A percentile compares a stretch with the other conserved stretches of the same genome.
phyloP scores from a whole-genome alignment of 2,797 vertebrate genomes.

The Lithobates sylvaticus region DNA sequence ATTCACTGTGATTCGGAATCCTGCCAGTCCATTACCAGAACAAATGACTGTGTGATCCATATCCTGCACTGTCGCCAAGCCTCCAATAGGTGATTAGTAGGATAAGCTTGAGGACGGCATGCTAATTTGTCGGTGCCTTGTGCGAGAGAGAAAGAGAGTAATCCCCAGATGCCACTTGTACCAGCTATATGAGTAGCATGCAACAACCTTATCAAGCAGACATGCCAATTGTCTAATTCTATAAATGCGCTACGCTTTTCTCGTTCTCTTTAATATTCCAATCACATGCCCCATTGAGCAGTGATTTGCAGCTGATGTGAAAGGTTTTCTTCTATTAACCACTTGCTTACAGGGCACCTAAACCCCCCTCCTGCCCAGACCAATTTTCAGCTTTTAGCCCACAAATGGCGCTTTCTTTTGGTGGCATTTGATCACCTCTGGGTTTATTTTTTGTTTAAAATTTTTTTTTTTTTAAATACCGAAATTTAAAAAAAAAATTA shows the following conservation, averaged over 20 bases:
- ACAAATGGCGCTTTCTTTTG: no score
- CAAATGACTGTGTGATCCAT: slow-evolving; percentile 45
- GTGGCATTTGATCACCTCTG: no score
- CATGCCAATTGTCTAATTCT: slow-evolving; percentile 11
- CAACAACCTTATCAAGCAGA: slow-evolving; percentile 12
- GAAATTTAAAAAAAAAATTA: no score
- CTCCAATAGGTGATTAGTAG: slow-evolving; percentile 41
- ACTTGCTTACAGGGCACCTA: no score
- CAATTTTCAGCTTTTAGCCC: no score
- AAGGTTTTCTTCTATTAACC: not conserved
- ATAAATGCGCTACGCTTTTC: not conserved
- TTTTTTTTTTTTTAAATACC: no score
- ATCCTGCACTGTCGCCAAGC: not conserved
- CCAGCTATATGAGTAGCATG: slow-evolving; percentile 26
- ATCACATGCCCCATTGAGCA: slow-evolving; percentile 12
- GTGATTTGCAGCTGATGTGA: not conserved
- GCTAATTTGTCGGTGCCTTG: slow-evolving; percentile 41
- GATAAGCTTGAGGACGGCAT: slow-evolving; percentile 38
- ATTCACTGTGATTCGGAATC: slow-evolving; percentile 17
- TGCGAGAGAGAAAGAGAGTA: slow-evolving; percentile 24
- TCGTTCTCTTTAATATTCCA: slow-evolving; percentile 33
- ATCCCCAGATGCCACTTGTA: slow-evolving; percentile 48
- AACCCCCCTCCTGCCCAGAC: no score
- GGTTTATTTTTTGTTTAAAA: no score
- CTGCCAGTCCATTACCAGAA: slow-evolving; percentile 35